Evolutionary conservation across 1,140 invertebrate species (phyloP).

Genomic region (Drosophila willistoni): DNA sequence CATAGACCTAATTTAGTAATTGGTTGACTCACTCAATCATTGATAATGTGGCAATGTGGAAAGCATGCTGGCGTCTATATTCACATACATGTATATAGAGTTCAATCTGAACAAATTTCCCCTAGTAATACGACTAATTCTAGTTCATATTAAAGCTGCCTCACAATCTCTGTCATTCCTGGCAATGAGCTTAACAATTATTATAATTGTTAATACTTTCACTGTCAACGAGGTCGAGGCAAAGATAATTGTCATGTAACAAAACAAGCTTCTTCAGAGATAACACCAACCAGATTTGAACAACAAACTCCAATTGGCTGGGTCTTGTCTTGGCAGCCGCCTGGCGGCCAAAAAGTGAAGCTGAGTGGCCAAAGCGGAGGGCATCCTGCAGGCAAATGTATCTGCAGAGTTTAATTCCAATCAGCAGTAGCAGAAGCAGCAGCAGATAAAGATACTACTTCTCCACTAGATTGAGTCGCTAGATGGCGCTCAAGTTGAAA

Average conservation of each 20-base stretch:
- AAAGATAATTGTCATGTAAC: conserved; percentile 40
- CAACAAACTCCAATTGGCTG: conserved; percentile 12
- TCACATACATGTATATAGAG: neutral
- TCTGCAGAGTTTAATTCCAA: conserved; percentile 43
- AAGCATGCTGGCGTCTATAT: neutral
- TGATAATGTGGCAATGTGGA: neutral
- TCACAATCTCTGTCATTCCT: conserved; percentile 4
- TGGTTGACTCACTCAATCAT: conserved; percentile 21
- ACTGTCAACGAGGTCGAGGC: conserved; percentile 21
- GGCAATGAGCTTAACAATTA: conserved; percentile 38
- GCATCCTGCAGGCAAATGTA: conserved; percentile 26
- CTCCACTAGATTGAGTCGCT: conserved; percentile 13
- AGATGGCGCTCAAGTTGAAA: conserved; percentile 38
- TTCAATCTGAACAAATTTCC: neutral
- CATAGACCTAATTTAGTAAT: conserved; percentile 7
- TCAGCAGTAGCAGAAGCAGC: conserved; percentile 29
- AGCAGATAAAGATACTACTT: conserved; percentile 53
- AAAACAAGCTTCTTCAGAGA: conserved; percentile 33
- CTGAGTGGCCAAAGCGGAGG: conserved; percentile 25
- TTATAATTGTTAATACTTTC: conserved; percentile 41
- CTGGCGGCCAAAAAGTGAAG: conserved; percentile 57
- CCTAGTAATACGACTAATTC: conserved; percentile 2
- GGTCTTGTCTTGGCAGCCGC: conserved; percentile 42
- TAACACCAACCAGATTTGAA: conserved; percentile 38
- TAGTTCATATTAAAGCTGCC: neutral